Base-by-base conservation (phyloP, 2,888 invertebrate genomes). In the Melitaea athalia region DNA sequence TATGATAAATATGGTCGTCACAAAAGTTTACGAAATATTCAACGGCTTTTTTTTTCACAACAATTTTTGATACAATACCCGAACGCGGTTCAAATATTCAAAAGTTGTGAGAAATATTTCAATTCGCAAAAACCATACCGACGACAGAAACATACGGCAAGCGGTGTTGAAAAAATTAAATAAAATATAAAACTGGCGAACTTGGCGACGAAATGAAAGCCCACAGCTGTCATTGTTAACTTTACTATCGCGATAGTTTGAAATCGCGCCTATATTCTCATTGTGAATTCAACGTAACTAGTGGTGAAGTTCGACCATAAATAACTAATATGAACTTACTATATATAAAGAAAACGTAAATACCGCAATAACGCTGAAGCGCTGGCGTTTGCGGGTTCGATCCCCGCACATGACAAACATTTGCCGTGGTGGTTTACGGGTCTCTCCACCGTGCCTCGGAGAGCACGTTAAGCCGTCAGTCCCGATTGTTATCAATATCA, bases 91-190 rank as follows among this genome's bases (percentile, higher is more conserved):
- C 42, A 50, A 63, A 62, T 50, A 52, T 50, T 63, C 33, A 43
- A 15, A 53, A 38, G 42, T 24, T 57, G 61, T 47, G n/a, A 49
- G 49, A 49, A 57, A 57, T 57, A 42, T 57, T 57, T 57, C 55
- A 55, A 55, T 55, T 55, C 55, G 33, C 11, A 33, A 55, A 55
- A 55, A 33, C n/a, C 55, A 55, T 55, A n/a, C 55, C 8, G 33
- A 55, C 55, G 55, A 55, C 33, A n/a, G 33, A 69, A 64, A 63
- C 72, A 73, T 69, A 72, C 65, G 68, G 72, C 38, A 53, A 68
- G 69, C 72, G 73, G 59, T 42, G 61, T 64, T 42, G 47, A 68
- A 69, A 57, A 67, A 31, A 38, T 43, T 62, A 68, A 73, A 66
- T 55, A 67, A 49, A 61, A 67, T 53, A 61, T 59, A 50, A 55